These are phyloP conservation scores for Ceriagrion tenellum DNA, from an alignment of 2,888 invertebrate species.

Conservation along the genomic window DNA sequence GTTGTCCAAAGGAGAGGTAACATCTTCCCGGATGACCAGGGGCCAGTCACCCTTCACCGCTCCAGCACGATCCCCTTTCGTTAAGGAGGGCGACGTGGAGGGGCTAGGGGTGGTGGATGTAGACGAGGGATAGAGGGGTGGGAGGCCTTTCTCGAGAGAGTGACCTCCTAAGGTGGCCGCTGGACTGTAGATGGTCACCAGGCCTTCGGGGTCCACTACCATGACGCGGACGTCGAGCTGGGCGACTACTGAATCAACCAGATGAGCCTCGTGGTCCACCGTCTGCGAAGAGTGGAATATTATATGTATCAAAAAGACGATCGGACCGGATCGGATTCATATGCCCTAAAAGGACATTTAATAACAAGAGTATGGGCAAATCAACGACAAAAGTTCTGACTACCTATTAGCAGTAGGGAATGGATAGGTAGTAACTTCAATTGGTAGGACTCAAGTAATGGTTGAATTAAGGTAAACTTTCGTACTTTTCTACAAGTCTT, in stretches of 20 bases:
- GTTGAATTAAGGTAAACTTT: too few species aligned
- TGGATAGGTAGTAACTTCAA: too few species aligned
- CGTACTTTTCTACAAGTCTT: too few species aligned
- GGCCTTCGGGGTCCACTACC: slow-evolving; percentile 85
- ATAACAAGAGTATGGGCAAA: too few species aligned
- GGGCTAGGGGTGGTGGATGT: slow-evolving; percentile 56
- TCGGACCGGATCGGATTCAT: too few species aligned
- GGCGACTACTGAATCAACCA: slow-evolving; percentile 81
- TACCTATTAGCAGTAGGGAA: too few species aligned
- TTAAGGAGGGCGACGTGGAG: slow-evolving; percentile 46
- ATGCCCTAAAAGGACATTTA: too few species aligned
- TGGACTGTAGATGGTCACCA: slow-evolving; percentile 86
- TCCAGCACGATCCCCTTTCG: background rate
- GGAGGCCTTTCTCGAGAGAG: background rate
- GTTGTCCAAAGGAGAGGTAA: slow-evolving; percentile 77
- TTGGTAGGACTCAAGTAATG: too few species aligned
- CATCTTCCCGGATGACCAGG: slow-evolving; percentile 76
- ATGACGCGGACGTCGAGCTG: slow-evolving; percentile 81
- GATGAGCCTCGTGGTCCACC: slow-evolving; percentile 82
- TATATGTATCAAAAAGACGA: too few species aligned
- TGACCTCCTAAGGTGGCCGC: background rate
- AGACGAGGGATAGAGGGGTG: too few species aligned
- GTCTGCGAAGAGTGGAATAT: slow-evolving; percentile 80
- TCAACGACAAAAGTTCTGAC: too few species aligned
- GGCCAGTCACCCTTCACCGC: slow-evolving; percentile 72